phyloP scores from a whole-genome alignment of 2,113 vertebrate species.

The Triplophysa tibetana region DNA sequence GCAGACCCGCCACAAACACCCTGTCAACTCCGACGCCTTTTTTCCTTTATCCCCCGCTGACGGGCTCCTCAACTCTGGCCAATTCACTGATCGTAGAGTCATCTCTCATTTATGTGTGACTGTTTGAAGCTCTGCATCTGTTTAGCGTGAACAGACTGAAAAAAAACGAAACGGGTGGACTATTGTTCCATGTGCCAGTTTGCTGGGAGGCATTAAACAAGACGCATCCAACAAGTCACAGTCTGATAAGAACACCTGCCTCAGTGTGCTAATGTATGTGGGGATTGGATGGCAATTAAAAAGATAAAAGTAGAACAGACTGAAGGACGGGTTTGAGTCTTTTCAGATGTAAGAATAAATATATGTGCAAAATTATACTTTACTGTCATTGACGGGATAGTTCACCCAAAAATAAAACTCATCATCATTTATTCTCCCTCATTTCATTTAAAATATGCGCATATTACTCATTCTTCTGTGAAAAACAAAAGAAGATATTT shows the following conservation, averaged over 20 bases:
- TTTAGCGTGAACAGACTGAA: not conserved
- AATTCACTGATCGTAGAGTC: not conserved
- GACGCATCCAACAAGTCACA: constrained; percentile 1
- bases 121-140: not conserved
- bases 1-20: not conserved
- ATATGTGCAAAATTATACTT: too few relatives aligned
- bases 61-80: not conserved
- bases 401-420: too few relatives aligned
- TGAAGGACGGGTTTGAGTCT: too few relatives aligned
- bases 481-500: too few relatives aligned
- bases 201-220: not conserved
- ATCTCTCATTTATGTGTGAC: constrained; percentile 4
- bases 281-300: not conserved
- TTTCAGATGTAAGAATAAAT: too few relatives aligned
- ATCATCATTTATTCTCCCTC: too few relatives aligned
- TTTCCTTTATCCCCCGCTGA: not conserved
- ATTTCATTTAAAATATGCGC: too few relatives aligned
- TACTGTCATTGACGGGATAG: too few relatives aligned
- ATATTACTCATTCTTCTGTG: too few relatives aligned
- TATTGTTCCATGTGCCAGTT: constrained; percentile 16
- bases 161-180: not conserved
- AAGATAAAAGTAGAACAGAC: too few relatives aligned
- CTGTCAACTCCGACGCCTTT: not conserved
- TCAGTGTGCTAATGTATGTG: not conserved
- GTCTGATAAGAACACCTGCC: constrained; percentile 14